Evolutionary conservation across 1,140 invertebrate species (phyloP).

Genomic region (Euwallacea similis): DNA sequence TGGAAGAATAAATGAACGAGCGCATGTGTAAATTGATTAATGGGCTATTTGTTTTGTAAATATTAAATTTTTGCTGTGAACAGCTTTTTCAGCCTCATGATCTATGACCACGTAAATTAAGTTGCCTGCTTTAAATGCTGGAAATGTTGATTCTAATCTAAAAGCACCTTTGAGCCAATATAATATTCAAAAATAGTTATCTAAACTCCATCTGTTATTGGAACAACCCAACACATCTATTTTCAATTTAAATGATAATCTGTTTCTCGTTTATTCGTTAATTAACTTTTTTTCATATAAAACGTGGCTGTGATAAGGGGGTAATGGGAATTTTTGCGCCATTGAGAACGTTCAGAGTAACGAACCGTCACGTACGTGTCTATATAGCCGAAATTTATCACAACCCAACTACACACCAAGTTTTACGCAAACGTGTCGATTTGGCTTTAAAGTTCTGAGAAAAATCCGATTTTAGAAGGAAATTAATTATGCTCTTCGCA

Average conservation of each 20-base stretch:
- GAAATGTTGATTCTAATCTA: too few relatives aligned
- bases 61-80: background rate
- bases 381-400: constrained; percentile 15
- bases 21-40: constrained; percentile 2
- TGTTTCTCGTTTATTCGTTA: constrained; percentile 7
- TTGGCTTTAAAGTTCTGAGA: background rate
- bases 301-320: constrained; percentile 8
- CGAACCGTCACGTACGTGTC: constrained; percentile 18
- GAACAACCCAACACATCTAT: background rate
- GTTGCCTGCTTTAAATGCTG: too few relatives aligned
- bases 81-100: too few relatives aligned
- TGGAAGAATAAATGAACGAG: background rate
- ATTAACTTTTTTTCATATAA: constrained; percentile 24
- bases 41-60: background rate
- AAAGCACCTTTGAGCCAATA: too few relatives aligned
- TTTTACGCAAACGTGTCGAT: constrained; percentile 11
- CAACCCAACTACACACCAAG: constrained; percentile 9
- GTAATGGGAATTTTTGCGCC: constrained; percentile 14
- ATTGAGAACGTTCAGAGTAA: constrained; percentile 6
- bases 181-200: too few relatives aligned
- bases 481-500: too few relatives aligned
- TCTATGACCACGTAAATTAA: too few relatives aligned
- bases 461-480: too few relatives aligned
- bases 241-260: constrained; percentile 13
- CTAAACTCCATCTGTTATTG: too few relatives aligned